A percentile compares a stretch with the other conserved stretches of the same genome.
phyloP scores from a whole-genome alignment of 2,113 vertebrate genomes.

The Cyanoramphus novaezelandiae region DNA sequence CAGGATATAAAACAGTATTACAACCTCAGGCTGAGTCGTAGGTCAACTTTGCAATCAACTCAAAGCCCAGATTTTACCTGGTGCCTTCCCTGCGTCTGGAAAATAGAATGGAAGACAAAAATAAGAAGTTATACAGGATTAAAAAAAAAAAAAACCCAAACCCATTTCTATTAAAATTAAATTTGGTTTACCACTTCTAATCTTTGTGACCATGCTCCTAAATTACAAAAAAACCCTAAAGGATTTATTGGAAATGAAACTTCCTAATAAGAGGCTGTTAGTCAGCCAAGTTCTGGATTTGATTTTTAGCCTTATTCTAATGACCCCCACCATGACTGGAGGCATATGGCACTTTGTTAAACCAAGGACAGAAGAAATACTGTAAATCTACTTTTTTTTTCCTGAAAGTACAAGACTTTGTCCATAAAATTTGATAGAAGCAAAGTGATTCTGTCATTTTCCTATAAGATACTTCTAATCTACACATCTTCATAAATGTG shows the following conservation, averaged over 20 bases:
- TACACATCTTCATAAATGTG: not conserved
- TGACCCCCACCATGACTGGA: not conserved
- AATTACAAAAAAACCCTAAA: not conserved
- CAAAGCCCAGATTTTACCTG: not conserved
- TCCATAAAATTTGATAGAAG: not conserved
- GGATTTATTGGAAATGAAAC: not conserved
- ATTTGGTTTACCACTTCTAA: not conserved
- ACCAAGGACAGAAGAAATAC: not conserved
- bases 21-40: not conserved
- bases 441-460: not conserved
- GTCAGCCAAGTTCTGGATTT: not conserved
- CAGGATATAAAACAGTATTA: not conserved
- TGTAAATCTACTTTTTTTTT: constrained; percentile 12
- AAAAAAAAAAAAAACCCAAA: not conserved
- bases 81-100: not conserved
- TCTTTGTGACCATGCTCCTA: not conserved
- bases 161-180: not conserved
- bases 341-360: not conserved
- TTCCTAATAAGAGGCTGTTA: not conserved
- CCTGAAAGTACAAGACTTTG: not conserved
- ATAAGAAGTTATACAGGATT: not conserved
- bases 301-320: not conserved
- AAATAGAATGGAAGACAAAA: not conserved
- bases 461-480: not conserved
- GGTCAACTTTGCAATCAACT: not conserved